phyloP scores from a whole-genome alignment of 2,888 invertebrate genomes.

The Epiperipatus broadwayi region DNA sequence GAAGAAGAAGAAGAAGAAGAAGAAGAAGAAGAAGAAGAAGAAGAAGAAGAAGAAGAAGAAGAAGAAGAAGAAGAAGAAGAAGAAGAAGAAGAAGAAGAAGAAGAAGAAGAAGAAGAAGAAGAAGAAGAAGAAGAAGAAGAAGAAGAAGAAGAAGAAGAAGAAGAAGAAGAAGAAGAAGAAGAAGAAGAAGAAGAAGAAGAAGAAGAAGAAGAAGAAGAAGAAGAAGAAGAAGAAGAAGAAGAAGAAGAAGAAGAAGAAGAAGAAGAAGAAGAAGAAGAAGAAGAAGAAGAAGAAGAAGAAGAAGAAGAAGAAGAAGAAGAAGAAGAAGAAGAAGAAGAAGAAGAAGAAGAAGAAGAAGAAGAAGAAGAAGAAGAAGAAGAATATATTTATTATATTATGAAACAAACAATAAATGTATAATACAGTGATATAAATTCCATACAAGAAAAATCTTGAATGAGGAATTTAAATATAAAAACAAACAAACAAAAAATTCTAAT shows the following conservation, averaged over 20 bases:
- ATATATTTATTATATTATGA: no score
- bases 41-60: conserved; percentile 3
- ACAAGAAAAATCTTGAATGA: no score
- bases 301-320: conserved; percentile 3
- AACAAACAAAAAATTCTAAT: no score
- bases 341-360: conserved; percentile 3
- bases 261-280: conserved; percentile 3
- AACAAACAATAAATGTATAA: no score
- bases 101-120: conserved; percentile 3
- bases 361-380: conserved; percentile 3
- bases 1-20: conserved; percentile 3
- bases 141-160: conserved; percentile 3
- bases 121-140: conserved; percentile 3
- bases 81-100: conserved; percentile 3
- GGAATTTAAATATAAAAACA: no score
- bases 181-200: conserved; percentile 3
- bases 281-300: conserved; percentile 3
- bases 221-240: conserved; percentile 3
- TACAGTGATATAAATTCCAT: no score
- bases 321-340: conserved; percentile 3
- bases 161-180: conserved; percentile 3
- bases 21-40: conserved; percentile 3
- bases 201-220: conserved; percentile 3
- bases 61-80: conserved; percentile 3
- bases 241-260: conserved; percentile 3